A percentile compares a stretch with the other conserved stretches of the same genome.
Evolutionary conservation across 2,113 vertebrate species (phyloP).

Genomic region (Podilymbus podiceps): DNA sequence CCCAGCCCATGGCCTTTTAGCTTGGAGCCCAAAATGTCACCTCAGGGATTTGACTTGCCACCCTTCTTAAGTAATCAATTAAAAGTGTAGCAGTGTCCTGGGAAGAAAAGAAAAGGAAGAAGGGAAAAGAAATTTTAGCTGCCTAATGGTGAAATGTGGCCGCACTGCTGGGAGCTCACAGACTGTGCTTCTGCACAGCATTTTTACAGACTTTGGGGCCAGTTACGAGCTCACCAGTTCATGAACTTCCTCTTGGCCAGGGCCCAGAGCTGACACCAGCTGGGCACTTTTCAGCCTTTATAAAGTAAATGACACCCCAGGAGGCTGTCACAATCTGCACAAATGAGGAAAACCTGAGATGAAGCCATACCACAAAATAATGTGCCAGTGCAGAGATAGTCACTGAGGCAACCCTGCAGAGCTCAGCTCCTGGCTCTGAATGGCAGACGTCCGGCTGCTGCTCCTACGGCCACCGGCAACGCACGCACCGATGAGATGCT

Average conservation of each 20-base stretch:
- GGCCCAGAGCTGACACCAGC: slow-evolving; percentile 23
- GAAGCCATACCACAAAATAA: neutral
- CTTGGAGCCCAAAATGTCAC: neutral
- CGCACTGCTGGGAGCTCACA: neutral
- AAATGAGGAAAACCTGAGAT: neutral
- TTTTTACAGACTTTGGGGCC: neutral
- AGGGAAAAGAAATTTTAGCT: neutral
- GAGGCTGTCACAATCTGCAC: neutral
- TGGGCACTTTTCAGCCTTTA: slow-evolving; percentile 39
- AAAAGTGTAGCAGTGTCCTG: neutral
- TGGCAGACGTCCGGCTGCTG: accelerated
- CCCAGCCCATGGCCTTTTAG: accelerated
- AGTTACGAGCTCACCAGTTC: neutral
- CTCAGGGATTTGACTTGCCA: neutral
- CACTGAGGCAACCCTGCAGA: neutral
- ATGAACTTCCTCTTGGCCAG: neutral
- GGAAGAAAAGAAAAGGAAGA: neutral
- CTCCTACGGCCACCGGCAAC: neutral
- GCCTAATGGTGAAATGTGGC: neutral
- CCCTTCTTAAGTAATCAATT: neutral
- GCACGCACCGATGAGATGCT: neutral
- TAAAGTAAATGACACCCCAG: slow-evolving; percentile 30
- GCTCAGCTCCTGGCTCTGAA: neutral
- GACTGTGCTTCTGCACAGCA: neutral
- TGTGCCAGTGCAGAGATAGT: neutral